Conservation (phyloP, 2,888 invertebrate species). For the Ormyrus nitidulus region DNA sequence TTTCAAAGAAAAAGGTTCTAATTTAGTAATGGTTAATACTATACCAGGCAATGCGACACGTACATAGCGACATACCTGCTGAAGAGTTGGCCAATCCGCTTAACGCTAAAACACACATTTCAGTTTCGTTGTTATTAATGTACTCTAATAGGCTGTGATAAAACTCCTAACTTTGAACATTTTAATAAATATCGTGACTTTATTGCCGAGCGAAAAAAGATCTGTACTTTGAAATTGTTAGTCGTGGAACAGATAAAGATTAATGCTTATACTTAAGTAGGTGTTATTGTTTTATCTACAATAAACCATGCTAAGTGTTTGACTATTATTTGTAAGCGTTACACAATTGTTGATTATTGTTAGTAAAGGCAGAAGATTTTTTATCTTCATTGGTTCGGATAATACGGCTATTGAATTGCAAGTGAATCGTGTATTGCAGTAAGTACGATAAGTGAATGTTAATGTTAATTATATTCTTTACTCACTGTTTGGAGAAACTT, state of each 20-base stretch:
- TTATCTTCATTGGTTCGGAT: slow-evolving; percentile 13
- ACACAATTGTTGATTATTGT: not conserved
- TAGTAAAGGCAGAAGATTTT: slow-evolving; percentile 33
- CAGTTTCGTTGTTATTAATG: slow-evolving; percentile 47
- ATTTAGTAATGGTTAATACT: slow-evolving; percentile 75
- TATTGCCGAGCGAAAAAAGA: no score
- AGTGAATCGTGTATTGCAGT: not conserved
- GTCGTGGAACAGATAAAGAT: slow-evolving; percentile 18
- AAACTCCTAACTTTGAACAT: no score
- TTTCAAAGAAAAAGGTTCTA: slow-evolving; percentile 12
- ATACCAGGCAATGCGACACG: slow-evolving; percentile 75
- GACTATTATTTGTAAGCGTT: not conserved
- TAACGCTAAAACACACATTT: slow-evolving; percentile 75
- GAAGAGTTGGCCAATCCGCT: slow-evolving; percentile 77
- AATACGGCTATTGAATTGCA: not conserved
- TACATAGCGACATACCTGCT: slow-evolving; percentile 77
- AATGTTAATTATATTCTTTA: slow-evolving; percentile 49
- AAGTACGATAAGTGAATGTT: not conserved
- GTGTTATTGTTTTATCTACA: not conserved
- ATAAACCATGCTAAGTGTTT: no score
- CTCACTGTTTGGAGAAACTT: slow-evolving; percentile 78
- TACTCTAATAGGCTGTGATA: not conserved
- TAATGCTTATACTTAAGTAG: slow-evolving; percentile 11
- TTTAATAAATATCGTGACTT: no score
- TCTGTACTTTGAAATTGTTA: not conserved